Evolutionary conservation across 2,888 invertebrate genomes (phyloP).

Genomic region (Allolobophora icterica): DNA sequence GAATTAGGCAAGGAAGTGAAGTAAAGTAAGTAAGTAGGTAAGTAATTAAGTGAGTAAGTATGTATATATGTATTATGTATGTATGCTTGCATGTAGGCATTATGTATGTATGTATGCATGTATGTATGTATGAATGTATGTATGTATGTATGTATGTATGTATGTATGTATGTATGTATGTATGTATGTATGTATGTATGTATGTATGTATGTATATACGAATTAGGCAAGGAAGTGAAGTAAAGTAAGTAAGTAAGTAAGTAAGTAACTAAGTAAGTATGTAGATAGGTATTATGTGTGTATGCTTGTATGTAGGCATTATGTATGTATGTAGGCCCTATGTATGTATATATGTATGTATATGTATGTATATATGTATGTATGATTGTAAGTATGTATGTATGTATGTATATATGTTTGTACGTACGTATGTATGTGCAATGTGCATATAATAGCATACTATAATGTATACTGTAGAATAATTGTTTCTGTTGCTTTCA

Average conservation of each 20-base stretch:
- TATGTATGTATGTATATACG: slow-evolving; percentile 24
- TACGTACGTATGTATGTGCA: slow-evolving; percentile 29
- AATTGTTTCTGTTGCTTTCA: neutral
- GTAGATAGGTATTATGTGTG: slow-evolving; percentile 31
- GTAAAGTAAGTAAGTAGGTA: neutral
- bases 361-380: slow-evolving; percentile 33
- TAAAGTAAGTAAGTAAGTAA: slow-evolving; percentile 18
- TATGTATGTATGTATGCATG: neutral
- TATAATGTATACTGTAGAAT: neutral
- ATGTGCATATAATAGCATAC: neutral
- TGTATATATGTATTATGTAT: neutral
- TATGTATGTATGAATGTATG: neutral
- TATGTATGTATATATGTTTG: slow-evolving; percentile 29
- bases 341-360: slow-evolving; percentile 36
- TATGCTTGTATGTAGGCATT: slow-evolving; percentile 12
- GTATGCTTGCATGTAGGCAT: neutral
- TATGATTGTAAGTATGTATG: slow-evolving; percentile 30
- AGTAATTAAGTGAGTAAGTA: neutral
- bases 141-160: slow-evolving; percentile 30
- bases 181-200: slow-evolving; percentile 31
- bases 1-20: neutral
- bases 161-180: slow-evolving; percentile 36
- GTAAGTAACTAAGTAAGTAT: slow-evolving; percentile 33
- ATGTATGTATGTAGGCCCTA: slow-evolving; percentile 28
- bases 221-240: too few species aligned